Base-by-base conservation (phyloP, 2,797 vertebrate species). In the Bovichtus variegatus region DNA sequence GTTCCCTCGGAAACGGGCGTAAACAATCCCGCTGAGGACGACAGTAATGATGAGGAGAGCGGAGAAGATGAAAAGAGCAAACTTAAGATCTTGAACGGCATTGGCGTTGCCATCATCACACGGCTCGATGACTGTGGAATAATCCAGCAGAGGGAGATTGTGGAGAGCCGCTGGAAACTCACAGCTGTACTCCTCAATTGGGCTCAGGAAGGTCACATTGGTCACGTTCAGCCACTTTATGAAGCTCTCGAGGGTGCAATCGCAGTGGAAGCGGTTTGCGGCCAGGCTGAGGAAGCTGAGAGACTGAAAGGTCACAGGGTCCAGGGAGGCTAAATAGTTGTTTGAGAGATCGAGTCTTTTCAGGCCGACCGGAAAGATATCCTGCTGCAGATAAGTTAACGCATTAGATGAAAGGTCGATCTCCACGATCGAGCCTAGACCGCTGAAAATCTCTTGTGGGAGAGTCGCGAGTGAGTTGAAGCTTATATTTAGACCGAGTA, bases 321-420 rank as follows among this genome's bases (percentile, higher is more conserved):
- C 91, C 0, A 96, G 96, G 41, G 92, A 89, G 16, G 94, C 91
- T 67, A 99, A 67, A 59, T 93, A 92, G 89, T 97, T 99, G 53
- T 88, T 89, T 19, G 88, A 92, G 51, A 98, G 91, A 82, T 94
- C 68, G 21, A 98, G 88, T 1, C 0, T 38, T 68, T 71, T 80
- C 90, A 95, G 55, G 94, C 91, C 95, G 59, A 47, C 31, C 0
- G 97, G 97, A 3, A 99, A 94, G 74, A 95, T 50, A 0, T 75
- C 85, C 0, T 82, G 62, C 74, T 91, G 82, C 46, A 98, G 91
- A 60, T 90, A 63, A 1, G 93, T 96, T 76, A 99, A 64, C 27
- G 87, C 87, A 79, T 97, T 99, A 19, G 79, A 92, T 1, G 89
- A 94, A 62, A 98, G 94, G 83, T 95, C 94, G 3, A 98, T 94